Evolutionary conservation across 2,113 vertebrate species (phyloP), one percentile per base, ranked within the genome.

Genomic region (Mesitornis unicolor): DNA sequence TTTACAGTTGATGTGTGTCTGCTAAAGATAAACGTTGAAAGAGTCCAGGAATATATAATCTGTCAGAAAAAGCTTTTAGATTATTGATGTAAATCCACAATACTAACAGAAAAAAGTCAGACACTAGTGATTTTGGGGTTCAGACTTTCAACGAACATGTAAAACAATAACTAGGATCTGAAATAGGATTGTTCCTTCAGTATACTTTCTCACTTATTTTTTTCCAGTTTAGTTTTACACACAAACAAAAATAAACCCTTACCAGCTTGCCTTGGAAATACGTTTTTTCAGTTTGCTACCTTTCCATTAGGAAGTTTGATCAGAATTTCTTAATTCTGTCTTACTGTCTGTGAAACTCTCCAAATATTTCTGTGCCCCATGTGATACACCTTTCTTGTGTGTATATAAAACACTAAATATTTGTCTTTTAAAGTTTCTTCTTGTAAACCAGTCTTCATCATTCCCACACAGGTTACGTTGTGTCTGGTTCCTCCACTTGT

Each of bases 251-350:
- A 54, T 22, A 60, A 61, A 51, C 10, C 22, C 26, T 89, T 57
- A 4, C 42, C 77, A 45, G 38, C 56, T 89, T 93, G 7, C 16
- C 11, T 57, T 69, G 54, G 31, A 40, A 74, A 45, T 16, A 54
- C 0, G 0, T 89, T 90, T 71, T 48, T 26, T 87, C 25, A 36
- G 35, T 68, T 53, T 10, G 1, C 20, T 63, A 6, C 1, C 3
- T 53, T 75, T 77, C n/a, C n/a, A 25, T 56, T 20, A 36, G 20
- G 10, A 45, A 76, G 28, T 51, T 83, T 90, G 28, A 48, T 79
- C n/a, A 69, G 48, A 76, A 35, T 36, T 26, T 54, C 14, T 50
- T 64, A 33, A 13, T 56, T 93, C 13, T 76, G 1, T 47, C 1
- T 88, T 54, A 24, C 3, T 56, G 5, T 26, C 36, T 81, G 9